phyloP scores from a whole-genome alignment of 1,140 invertebrate species.

The Hyposmocoma kahamanoa region DNA sequence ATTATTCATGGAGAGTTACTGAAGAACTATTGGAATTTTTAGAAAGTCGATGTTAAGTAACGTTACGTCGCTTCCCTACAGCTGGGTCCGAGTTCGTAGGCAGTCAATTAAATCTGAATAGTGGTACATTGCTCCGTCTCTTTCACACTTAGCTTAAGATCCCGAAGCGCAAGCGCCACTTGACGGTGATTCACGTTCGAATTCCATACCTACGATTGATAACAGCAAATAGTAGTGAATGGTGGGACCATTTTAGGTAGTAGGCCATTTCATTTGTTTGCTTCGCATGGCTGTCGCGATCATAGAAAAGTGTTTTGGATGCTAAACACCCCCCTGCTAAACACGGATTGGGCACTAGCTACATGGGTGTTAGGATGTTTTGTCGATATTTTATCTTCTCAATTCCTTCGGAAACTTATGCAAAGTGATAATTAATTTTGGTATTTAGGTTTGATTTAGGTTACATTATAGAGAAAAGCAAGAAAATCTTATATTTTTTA shows the following conservation, averaged over 20 bases:
- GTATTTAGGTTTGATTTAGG: no score
- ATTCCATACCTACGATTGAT: slow-evolving; percentile 70
- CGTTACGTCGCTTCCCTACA: slow-evolving; percentile 64
- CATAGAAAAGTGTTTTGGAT: slow-evolving; percentile 29
- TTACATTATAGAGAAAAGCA: no score
- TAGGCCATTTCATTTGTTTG: slow-evolving; percentile 45
- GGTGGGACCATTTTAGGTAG: slow-evolving; percentile 50
- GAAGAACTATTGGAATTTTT: slow-evolving; percentile 57
- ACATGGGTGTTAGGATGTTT: no score
- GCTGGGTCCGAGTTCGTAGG: slow-evolving; percentile 65
- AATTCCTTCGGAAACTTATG: no score
- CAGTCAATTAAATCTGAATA: slow-evolving; percentile 70
- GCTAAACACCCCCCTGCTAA: no score
- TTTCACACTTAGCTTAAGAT: slow-evolving; percentile 49
- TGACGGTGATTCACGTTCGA: slow-evolving; percentile 67
- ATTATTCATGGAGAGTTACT: slow-evolving; percentile 40
- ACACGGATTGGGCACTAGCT: no score
- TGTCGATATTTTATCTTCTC: no score
- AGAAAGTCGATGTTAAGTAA: slow-evolving; percentile 65
- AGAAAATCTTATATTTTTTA: no score
- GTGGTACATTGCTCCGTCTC: slow-evolving; percentile 57
- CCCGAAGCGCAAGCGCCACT: slow-evolving; percentile 60
- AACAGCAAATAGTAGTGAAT: slow-evolving; percentile 62
- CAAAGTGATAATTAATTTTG: no score
- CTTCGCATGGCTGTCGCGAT: slow-evolving; percentile 27